Base-by-base conservation (phyloP, 2,113 vertebrate genomes). In the Siniperca chuatsi region DNA sequence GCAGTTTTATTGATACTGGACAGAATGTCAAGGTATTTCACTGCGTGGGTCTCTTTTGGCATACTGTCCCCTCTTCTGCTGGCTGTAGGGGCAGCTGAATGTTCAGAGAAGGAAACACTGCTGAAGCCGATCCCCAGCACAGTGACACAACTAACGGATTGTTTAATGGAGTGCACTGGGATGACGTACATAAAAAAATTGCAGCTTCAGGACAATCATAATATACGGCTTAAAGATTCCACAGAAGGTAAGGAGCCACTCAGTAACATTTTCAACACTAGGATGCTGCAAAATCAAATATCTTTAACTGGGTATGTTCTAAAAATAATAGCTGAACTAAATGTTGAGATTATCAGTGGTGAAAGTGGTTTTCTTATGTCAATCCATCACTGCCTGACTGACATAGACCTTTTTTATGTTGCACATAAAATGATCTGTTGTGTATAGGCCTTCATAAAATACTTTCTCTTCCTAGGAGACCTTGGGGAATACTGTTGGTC, bases 401-500 rank as follows among this genome's bases (percentile, higher is more conserved):
- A 35, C 44, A 35, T 21, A 15, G 29, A 52, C 18, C 20, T 5
- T 44, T 54, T 75, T 46, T 21, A 76, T 57, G 25, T 48, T 75
- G 33, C 23, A 23, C 8, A 57, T 67, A 4, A 4, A 21, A n/a
- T 18, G 10, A 62, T 66, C 25, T 71, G 40, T 15, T 75, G 8
- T 23, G 33, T 37, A 6, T 4, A 8, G n/a, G 52, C 54, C 66
- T 69, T 74, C 6, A 69, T 25, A 2, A 48, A 57, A 20, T 37
- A 2, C 1, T 64, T 23, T 75, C 1, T 93, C 46, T 86, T 66
- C 40, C 54, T 81, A 96, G 96, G 92, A 48, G 90, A 87, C 7
- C 52, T 52, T 0, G 94, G 93, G 16, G 90, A 94, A 77, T 92
- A 94, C 78, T 96, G 96, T 79, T 96, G 95, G 95, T 75, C 94